phyloP scores from a whole-genome alignment of 2,797 vertebrate genomes.

The Psittacula echo region DNA sequence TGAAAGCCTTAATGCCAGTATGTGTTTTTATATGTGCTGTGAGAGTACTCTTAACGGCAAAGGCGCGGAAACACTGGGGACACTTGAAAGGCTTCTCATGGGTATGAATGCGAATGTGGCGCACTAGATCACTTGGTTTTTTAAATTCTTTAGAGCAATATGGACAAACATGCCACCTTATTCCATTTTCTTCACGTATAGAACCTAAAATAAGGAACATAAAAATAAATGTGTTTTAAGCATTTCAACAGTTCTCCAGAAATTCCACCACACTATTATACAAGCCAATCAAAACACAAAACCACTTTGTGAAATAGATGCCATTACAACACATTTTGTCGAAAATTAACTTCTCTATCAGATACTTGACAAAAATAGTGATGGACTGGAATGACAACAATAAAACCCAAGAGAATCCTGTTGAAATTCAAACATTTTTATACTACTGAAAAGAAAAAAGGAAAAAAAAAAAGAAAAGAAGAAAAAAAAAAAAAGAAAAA shows the following conservation, averaged over 20 bases:
- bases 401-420: neutral
- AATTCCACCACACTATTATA: neutral
- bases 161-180: conserved; percentile 96
- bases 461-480: too few species aligned
- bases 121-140: conserved; percentile 96
- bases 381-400: neutral
- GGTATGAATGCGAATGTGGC: conserved; percentile 98
- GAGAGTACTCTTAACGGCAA: conserved; percentile 97
- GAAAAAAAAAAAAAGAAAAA: neutral
- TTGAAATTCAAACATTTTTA: neutral
- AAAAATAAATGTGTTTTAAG: neutral
- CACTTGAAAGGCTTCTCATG: conserved; percentile 99
- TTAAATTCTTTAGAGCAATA: conserved; percentile 98
- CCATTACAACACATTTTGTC: neutral
- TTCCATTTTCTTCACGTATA: conserved; percentile 93
- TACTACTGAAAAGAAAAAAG: neutral
- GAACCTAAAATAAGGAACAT: conserved; percentile 82
- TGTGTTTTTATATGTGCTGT: conserved; percentile 99
- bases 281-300: neutral
- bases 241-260: neutral
- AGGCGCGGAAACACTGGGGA: conserved; percentile 97
- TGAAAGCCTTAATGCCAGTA: conserved; percentile 96
- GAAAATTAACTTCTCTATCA: neutral
- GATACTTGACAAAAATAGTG: neutral
- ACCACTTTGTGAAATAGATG: neutral